These are phyloP conservation scores for Trachemys scripta DNA, from an alignment of 2,113 vertebrate species.

Conservation along the genomic window DNA sequence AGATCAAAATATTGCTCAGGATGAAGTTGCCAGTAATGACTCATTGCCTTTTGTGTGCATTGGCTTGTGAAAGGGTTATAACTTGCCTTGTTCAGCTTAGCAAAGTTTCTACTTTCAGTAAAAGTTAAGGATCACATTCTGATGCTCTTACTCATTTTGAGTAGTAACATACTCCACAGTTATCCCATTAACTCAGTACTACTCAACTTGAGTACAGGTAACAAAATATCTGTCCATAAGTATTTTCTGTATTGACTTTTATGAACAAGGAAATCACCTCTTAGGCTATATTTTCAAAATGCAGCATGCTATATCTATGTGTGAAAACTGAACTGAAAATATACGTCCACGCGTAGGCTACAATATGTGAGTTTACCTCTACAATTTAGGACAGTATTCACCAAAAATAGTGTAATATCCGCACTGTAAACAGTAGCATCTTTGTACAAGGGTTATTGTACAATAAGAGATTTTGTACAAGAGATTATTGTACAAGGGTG, in stretches of 20 bases:
- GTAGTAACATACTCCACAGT: neutral
- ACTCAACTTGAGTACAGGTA: neutral
- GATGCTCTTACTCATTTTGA: neutral
- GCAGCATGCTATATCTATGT: neutral
- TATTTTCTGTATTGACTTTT: neutral
- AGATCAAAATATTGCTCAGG: conserved; percentile 1
- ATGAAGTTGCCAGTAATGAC: neutral
- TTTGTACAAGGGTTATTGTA: neutral
- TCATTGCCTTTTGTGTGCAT: neutral
- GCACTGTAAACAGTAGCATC: neutral
- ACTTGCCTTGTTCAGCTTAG: neutral
- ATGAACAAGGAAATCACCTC: neutral
- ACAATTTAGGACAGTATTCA: neutral
- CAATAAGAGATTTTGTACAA: too few relatives aligned
- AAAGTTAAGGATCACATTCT: neutral
- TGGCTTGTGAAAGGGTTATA: accelerated
- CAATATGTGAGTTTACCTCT: neutral
- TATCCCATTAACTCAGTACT: neutral
- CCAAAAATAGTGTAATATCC: neutral
- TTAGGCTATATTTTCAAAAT: neutral
- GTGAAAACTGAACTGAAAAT: neutral
- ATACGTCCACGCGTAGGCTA: neutral
- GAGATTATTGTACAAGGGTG: neutral
- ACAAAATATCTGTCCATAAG: neutral
- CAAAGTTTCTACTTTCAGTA: neutral